phyloP scores from a whole-genome alignment of 2,113 vertebrate genomes.

The Dicentrarchus labrax region DNA sequence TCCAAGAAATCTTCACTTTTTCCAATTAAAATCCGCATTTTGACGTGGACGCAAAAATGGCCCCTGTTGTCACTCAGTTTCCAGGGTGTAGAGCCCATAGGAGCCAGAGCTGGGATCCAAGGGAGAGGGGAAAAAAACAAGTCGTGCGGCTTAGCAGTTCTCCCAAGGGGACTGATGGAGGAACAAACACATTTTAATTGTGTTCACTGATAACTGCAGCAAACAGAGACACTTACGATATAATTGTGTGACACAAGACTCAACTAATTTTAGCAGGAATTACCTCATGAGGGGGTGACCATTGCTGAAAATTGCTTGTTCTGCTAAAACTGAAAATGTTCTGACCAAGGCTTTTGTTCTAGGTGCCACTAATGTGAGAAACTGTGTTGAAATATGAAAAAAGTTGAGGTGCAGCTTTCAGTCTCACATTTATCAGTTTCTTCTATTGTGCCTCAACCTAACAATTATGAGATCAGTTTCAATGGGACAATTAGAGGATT shows the following conservation, averaged over 20 bases:
- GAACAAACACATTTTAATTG: constrained; percentile 87
- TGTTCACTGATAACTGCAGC: constrained; percentile 39
- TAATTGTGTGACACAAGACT: constrained; percentile 9
- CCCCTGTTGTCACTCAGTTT: constrained; percentile 75
- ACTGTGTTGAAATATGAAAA: not conserved
- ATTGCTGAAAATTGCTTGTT: not conserved
- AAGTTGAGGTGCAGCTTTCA: not conserved
- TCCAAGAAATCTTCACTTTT: constrained; percentile 3
- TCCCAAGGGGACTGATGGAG: constrained; percentile 56
- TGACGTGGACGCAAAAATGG: constrained; percentile 45
- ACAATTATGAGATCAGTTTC: constrained; percentile 71
- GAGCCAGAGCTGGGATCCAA: constrained; percentile 56
- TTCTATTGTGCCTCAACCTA: constrained; percentile 24
- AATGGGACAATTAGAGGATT: constrained; percentile 61
- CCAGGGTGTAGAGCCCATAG: constrained; percentile 75
- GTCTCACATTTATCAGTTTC: constrained; percentile 15
- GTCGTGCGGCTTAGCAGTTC: constrained; percentile 50
- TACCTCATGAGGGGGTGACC: not conserved
- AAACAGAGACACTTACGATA: constrained; percentile 23
- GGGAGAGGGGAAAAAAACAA: constrained; percentile 80
- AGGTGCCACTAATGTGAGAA: not conserved
- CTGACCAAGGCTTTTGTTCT: not conserved
- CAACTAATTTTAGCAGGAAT: constrained; percentile 3
- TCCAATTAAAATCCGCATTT: constrained; percentile 22
- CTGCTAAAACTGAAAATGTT: not conserved